Evolutionary conservation across 2,888 invertebrate genomes (phyloP), one percentile per base, ranked within the genome.

Genomic region (Amphipoea oculea): DNA sequence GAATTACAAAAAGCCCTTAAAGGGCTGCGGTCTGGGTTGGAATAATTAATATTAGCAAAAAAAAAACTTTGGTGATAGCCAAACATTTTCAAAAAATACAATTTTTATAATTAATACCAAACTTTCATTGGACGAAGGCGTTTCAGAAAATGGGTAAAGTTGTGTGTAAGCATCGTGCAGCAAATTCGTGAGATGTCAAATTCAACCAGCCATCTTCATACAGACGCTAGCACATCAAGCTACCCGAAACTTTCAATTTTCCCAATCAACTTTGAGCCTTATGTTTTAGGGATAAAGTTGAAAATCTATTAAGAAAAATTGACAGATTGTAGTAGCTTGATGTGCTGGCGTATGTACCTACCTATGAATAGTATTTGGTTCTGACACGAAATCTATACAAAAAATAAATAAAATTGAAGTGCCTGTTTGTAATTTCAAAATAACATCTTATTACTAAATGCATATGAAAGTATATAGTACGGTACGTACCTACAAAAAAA

Each of bases 131-230:
- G 9, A 60, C 7, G 48, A 36, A 80, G 42, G 70, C 36, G 23
- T 76, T 73, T 62, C 66, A 36, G 14, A 23, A 76, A 79, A 73
- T 70, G 29, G 36, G 14, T 14, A 29, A 79, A 83, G 62, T 83
- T 82, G 5, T 4, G 5, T 4, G 45, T 29, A 29, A 60, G 29
- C 23, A 42, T 54, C n/a, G 54, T 36, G 60, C 20, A 73, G 3
- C 69, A 17, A 79, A 79, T 82, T 75, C 72, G 72, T 65, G 57
- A 54, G 36, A 63, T 73, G 57, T 71, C 81, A 77, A 73, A n/a
- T 57, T 45, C 69, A 77, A 4, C 57, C 29, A 66, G 60, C 20
- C 42, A 20, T 65, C 17, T 40, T 62, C 2, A 48, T 74, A 29
- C 29, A 29, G 29, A 29, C 29, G 29, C 29, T 1, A 29, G 29